Base-by-base conservation (phyloP, 1,140 invertebrate genomes). In the Prorops nasuta region DNA sequence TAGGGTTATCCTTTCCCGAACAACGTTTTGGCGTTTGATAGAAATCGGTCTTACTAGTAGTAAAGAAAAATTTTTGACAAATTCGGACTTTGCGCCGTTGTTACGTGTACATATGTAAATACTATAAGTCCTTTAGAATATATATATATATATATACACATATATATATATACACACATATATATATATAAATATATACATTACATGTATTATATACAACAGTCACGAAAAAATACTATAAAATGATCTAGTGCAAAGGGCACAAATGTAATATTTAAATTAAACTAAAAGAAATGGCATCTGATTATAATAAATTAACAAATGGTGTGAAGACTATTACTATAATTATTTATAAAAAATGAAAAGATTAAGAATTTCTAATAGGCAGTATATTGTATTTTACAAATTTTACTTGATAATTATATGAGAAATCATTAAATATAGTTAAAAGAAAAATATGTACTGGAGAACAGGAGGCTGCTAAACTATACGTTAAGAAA, bases 181-280 rank as follows among this genome's bases (percentile, higher is more conserved):
- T 57, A 64, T 67, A 69, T 46, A n/a, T n/a, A n/a, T n/a, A n/a
- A n/a, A n/a, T n/a, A n/a, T n/a, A n/a, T n/a, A n/a, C n/a, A 58
- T 56, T 69, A 69, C 63, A 69, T 68, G 56, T 66, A 66, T 61
- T 65, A 66, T 67, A 71, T 64, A 68, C 60, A n/a, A 66, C 64
- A 74, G 67, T 72, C 69, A 69, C 56, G 60, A 63, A 67, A 34
- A 69, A 55, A 69, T 66, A 58, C 51, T 57, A 70, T 51, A 63
- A 67, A 67, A 57, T 60, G 54, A 62, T 49, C 69, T 65, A 69
- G 74, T 77, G 74, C 71, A 66, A 71, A 52, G 71, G 72, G 72
- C 74, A 76, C 73, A 76, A 77, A 76, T 76, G 72, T 75, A 76
- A 76, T 75, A 75, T 74, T 74, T 69, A 66, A 70, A 68, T 60